These are phyloP conservation scores for silkworm (Bombyx mori) DNA, from an alignment of 1,140 invertebrate species.

Conservation along the genomic window DNA sequence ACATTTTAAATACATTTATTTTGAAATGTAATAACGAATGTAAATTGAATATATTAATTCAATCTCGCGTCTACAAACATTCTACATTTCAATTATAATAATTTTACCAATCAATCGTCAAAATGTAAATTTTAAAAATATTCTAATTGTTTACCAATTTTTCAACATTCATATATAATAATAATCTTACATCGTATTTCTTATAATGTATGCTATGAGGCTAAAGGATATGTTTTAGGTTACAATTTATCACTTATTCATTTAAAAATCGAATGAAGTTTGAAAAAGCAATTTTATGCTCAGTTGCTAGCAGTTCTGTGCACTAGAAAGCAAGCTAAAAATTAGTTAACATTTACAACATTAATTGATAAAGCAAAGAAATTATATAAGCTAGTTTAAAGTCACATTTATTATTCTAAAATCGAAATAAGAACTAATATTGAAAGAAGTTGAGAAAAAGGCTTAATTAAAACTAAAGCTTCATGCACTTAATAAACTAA, in stretches of 20 bases:
- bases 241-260: conserved; percentile 48
- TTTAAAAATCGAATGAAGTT: background rate
- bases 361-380: conserved; percentile 14
- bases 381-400: conserved; percentile 28
- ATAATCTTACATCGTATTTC: too few relatives aligned
- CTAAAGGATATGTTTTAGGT: conserved; percentile 67
- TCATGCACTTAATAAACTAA: background rate
- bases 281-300: background rate
- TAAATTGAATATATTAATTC: too few relatives aligned
- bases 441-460: conserved; percentile 33
- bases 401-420: conserved; percentile 65
- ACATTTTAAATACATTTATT: too few relatives aligned
- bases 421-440: conserved; percentile 30
- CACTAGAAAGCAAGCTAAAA: background rate
- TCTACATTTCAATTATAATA: too few relatives aligned
- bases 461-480: conserved; percentile 21
- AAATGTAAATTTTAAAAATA: too few relatives aligned
- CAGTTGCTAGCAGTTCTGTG: too few relatives aligned
- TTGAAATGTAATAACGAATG: too few relatives aligned
- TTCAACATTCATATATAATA: too few relatives aligned
- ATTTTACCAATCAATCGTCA: too few relatives aligned
- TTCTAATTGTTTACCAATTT: too few relatives aligned
- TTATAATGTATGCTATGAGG: conserved; percentile 18
- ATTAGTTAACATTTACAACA: conserved; percentile 57
- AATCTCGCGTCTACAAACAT: too few relatives aligned